Evolutionary conservation across 2,113 vertebrate genomes (phyloP).

Genomic region (Xenopus tropicalis): DNA sequence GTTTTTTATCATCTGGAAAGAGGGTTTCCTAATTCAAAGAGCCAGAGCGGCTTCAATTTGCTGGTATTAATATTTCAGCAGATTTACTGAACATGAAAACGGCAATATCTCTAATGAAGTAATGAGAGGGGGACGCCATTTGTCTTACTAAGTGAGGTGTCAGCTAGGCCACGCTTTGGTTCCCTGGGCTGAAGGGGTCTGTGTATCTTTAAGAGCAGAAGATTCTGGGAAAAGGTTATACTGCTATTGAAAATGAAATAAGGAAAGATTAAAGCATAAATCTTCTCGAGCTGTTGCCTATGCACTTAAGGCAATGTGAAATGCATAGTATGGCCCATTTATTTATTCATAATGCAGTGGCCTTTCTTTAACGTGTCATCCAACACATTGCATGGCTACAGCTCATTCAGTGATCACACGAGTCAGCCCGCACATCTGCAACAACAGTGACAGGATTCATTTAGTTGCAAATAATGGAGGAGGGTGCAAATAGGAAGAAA

Average conservation of each 20-base stretch:
- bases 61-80: constrained; percentile 33
- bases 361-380: too few species aligned
- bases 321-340: too few species aligned
- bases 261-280: constrained; percentile 1
- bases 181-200: not conserved
- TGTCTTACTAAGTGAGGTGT: constrained; percentile 34
- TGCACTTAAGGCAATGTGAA: too few species aligned
- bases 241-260: not conserved
- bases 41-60: constrained; percentile 34
- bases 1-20: constrained; percentile 15
- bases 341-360: too few species aligned
- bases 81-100: constrained; percentile 28
- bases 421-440: too few species aligned
- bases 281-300: not conserved
- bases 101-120: constrained; percentile 21
- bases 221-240: not conserved
- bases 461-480: too few species aligned
- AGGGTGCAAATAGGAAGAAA: too few species aligned
- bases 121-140: constrained; percentile 20
- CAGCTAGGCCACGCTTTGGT: not conserved
- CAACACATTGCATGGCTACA: too few species aligned
- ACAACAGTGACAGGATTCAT: too few species aligned
- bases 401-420: too few species aligned
- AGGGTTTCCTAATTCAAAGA: constrained; percentile 29
- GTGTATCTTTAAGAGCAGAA: constrained; percentile 26